Conservation (phyloP, 2,797 vertebrate genomes). For the Momotus momota region DNA sequence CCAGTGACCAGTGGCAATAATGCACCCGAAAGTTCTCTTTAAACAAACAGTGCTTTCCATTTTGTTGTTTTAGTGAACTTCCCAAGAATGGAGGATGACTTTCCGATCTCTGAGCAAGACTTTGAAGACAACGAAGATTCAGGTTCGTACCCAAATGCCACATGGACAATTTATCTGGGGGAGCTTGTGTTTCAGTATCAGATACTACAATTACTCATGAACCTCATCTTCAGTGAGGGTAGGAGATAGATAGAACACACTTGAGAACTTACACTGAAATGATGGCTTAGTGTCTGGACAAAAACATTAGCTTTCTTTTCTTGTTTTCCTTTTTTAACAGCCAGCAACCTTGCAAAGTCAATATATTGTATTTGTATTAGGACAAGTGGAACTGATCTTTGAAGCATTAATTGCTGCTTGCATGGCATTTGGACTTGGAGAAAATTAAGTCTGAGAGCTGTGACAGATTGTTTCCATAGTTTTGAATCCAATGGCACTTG, state of each 20-base stretch:
- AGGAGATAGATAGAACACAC: not conserved
- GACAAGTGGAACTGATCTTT: slow-evolving; percentile 55
- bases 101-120: slow-evolving; percentile 57
- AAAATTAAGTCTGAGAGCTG: slow-evolving; percentile 25
- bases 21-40: not conserved
- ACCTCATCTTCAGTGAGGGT: not conserved
- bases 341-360: slow-evolving; percentile 20
- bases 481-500: not conserved
- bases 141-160: slow-evolving; percentile 67
- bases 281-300: not conserved
- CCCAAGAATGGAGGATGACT: slow-evolving; percentile 68
- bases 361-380: slow-evolving; percentile 60
- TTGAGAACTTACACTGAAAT: not conserved
- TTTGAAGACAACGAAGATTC: slow-evolving; percentile 62
- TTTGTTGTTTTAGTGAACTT: slow-evolving; percentile 79
- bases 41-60: slow-evolving; percentile 19
- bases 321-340: slow-evolving; percentile 12
- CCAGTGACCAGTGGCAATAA: not conserved
- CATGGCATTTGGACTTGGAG: slow-evolving; percentile 42
- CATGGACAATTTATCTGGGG: not conserved
- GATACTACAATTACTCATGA: not conserved
- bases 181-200: not conserved
- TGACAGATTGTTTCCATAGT: slow-evolving; percentile 29
- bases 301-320: slow-evolving; percentile 5
- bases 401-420: slow-evolving; percentile 47